Base-by-base conservation (phyloP, 2,888 invertebrate genomes). In the Onthophagus sagittarius region DNA sequence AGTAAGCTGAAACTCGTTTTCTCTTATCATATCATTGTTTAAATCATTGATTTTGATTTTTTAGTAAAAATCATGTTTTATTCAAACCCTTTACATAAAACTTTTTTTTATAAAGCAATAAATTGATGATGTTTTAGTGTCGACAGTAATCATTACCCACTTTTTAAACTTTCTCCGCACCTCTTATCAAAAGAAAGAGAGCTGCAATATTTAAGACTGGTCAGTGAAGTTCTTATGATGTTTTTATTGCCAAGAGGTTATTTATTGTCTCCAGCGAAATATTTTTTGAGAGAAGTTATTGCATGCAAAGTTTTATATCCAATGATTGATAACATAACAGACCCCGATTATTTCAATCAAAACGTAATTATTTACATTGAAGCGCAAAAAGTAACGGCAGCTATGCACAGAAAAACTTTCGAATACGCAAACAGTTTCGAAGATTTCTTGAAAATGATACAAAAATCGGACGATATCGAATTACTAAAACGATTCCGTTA, bases 321-420 rank as follows among this genome's bases (percentile, higher is more conserved):
- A 71, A 90, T 93, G 74, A 92, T 97, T 80, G 93, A 96, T 82
- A 88, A 93, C 81, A 85, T 97, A 64, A 95, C 95, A 5, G 94
- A 96, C 82, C 96, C 97, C 5, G 96, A 96, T 86, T 96, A 94
- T 83, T 94, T 97, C 79, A 97, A 97, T 85, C 93, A 93, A 83
- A 94, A 94, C 84, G 90, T 97, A 75, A 89, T 96, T 73, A 89
- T 91, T 77, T 95, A 95, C 83, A 90, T 97, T 76, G 92, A 94
- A 83, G 92, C 93, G 15, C 93, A 95, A 77, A 91, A 94, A 80
- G 90, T 92, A 72, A 90, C 92, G 0, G 90, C 92, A 72, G 92
- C 93, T 15, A 92, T 94, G 84, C 94, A 94, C 78, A 89, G 92
- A 70, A 89, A 92, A 77, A 94, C 94, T 0, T 95, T 95, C 81